Evolutionary conservation across 2,797 vertebrate genomes (phyloP), one percentile per base, ranked within the genome.

Genomic region (Megaceryle alcyon): DNA sequence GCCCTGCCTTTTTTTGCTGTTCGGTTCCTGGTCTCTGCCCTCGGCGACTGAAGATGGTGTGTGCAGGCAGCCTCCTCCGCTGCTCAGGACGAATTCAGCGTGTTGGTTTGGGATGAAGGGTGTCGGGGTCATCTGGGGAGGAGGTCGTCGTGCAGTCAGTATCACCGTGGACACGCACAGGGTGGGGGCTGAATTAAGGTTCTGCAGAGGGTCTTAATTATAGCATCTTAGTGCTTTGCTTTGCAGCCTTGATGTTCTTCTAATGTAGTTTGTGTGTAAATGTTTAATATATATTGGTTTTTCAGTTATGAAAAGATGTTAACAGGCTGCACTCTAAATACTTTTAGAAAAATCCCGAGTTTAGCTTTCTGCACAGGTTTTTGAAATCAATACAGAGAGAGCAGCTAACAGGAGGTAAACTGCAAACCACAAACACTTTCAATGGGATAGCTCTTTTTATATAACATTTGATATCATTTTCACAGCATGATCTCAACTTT

Each of bases 401-500:
- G 88, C 75, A 2, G 33, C 95, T 97, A 97, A 97, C 96, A 96
- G 97, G 97, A 97, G 96, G 97, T 95, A 97, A 97, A 97, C 96
- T 95, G 94, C 97, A 97, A 97, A 95, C 96, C 94, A 96, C 97
- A 97, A 97, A 97, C 88, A 93, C 95, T 97, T 97, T 97, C 96
- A 96, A 97, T 96, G 95, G 96, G 96, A 96, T 94, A 95, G 96
- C 96, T 97, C 97, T 97, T 97, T 97, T 97, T 97, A 97, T 97
- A 97, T 97, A 97, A 97, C 96, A 95, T 97, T 97, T 97, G 96
- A 97, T 97, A 97, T 97, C 95, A 97, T 98, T 97, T 97, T 98
- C 97, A 97, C 97, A 98, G 97, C 97, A 88, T 97, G 97, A 95
- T 93, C 92, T 96, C 95, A 71, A 96, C 97, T 97, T 97, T 97